phyloP scores from a whole-genome alignment of 1,140 invertebrate genomes.

The Idris sp. region DNA sequence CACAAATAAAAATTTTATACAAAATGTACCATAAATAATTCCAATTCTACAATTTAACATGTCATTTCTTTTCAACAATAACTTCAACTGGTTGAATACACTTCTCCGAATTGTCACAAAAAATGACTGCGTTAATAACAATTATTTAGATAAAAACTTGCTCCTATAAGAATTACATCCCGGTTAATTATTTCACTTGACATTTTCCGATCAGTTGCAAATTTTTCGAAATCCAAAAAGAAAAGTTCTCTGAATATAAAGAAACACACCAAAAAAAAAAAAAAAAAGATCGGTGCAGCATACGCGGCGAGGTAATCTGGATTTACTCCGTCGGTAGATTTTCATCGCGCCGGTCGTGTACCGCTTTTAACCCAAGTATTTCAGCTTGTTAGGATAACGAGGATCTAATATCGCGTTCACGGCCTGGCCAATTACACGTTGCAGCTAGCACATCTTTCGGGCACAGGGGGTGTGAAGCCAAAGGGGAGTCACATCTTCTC shows the following conservation, averaged over 20 bases:
- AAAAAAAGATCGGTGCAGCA: constrained; percentile 37
- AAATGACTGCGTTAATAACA: no score
- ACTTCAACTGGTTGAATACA: no score
- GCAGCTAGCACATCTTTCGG: constrained; percentile 63
- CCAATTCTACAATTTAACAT: no score
- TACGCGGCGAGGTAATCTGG: constrained; percentile 43
- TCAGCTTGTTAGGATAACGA: constrained; percentile 78
- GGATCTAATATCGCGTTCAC: constrained; percentile 76
- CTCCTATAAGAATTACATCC: constrained; percentile 7
- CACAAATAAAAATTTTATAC: no score
- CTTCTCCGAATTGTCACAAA: no score
- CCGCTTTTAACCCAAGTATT: constrained; percentile 69
- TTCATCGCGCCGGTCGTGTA: constrained; percentile 62
- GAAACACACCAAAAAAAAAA: constrained; percentile 38
- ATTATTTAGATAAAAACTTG: no score
- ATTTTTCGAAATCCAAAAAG: no score
- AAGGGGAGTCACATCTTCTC: constrained; percentile 17
- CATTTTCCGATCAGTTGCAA: no score
- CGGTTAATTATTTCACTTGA: constrained; percentile 43
- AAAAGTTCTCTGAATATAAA: no score
- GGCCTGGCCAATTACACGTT: constrained; percentile 73
- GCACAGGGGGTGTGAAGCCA: constrained; percentile 12
- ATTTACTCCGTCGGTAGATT: constrained; percentile 62
- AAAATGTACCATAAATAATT: no score
- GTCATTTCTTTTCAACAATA: no score